Percentiles rank a stretch among this genome's conserved stretches.
phyloP scores from a whole-genome alignment of 1,140 invertebrate species.

The Drosophila biarmipes region DNA sequence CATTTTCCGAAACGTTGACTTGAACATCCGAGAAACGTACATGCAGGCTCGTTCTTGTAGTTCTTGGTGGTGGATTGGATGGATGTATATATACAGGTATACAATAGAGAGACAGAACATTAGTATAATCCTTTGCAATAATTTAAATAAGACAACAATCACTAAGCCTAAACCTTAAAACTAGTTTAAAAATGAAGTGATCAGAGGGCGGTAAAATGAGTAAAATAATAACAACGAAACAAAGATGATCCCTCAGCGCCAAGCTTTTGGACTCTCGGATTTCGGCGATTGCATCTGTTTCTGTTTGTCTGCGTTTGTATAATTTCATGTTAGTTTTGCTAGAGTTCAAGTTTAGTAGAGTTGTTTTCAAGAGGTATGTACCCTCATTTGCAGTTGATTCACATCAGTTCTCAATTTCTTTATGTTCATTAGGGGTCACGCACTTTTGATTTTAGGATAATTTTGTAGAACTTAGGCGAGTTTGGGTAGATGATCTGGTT shows the following conservation, averaged over 20 bases:
- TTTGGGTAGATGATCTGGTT: background rate
- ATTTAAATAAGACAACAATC: slow-evolving; percentile 78
- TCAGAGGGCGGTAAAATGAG: slow-evolving; percentile 20
- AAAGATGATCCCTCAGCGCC: slow-evolving; percentile 19
- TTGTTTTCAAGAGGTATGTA: slow-evolving; percentile 2
- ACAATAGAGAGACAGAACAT: slow-evolving; percentile 82
- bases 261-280: slow-evolving; percentile 6
- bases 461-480: slow-evolving; percentile 1
- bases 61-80: slow-evolving; percentile 33
- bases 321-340: slow-evolving; percentile 35
- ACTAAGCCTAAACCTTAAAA: slow-evolving; percentile 68
- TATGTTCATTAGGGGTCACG: slow-evolving; percentile 6
- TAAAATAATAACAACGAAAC: slow-evolving; percentile 37
- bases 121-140: slow-evolving; percentile 71
- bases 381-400: background rate
- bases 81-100: slow-evolving; percentile 77
- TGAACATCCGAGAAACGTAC: background rate
- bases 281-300: slow-evolving; percentile 14
- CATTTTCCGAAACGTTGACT: slow-evolving; percentile 8
- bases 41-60: slow-evolving; percentile 27
- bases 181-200: slow-evolving; percentile 54
- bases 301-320: slow-evolving; percentile 30
- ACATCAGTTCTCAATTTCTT: slow-evolving; percentile 2
- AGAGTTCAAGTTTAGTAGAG: slow-evolving; percentile 4
- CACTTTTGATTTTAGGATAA: background rate